Base-by-base conservation (phyloP, 92 coral and sea anemone species). In the Paragorgia papillata region DNA sequence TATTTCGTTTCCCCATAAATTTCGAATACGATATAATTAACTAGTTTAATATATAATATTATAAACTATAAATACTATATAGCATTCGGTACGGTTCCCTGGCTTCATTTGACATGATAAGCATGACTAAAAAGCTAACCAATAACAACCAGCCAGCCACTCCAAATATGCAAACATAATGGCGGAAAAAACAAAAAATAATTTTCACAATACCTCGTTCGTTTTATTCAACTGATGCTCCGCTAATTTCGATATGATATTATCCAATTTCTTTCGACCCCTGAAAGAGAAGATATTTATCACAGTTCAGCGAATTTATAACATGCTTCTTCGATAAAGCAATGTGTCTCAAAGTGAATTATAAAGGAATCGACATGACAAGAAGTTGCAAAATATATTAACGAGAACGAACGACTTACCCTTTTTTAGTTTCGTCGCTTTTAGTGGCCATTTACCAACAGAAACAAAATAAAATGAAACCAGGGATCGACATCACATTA, bases 201-300 rank as follows among this genome's bases (percentile, higher is more conserved):
- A 44, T 51, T 40, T 21, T 3, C n/a, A 13, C 59, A 20, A 14
- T 25, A 44, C 62, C 62, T 56, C 15, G 30, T 22, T 56, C 3
- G 62, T 31, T 48, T 34, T 53, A 3, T 31, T 31, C 62, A 50
- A 30, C 28, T 53, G 61, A 26, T 70, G 15, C 34, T 50, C 56
- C 1, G 77, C 77, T 49, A 90, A 89, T 65, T 90, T 90, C 21
- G 87, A 85, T 26, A 90, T 90, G 17, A 90, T 88, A 41, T 87
- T 82, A 74, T 88, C 96, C 57, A 90, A 89, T 76, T 90, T 90
- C 75, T 81, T 86, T 71, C 92, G 41, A 20, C 77, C 48, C 62
- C 77, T 70, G 53, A 29, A 63, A 63, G 62, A 56, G 9, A 10
- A 51, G n/a, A 37, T 37, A 10, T 37, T 37, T 10, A 4, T 4